Conservation (phyloP, 92 coral and sea anemone genomes). For the Parazoanthus darwini region DNA sequence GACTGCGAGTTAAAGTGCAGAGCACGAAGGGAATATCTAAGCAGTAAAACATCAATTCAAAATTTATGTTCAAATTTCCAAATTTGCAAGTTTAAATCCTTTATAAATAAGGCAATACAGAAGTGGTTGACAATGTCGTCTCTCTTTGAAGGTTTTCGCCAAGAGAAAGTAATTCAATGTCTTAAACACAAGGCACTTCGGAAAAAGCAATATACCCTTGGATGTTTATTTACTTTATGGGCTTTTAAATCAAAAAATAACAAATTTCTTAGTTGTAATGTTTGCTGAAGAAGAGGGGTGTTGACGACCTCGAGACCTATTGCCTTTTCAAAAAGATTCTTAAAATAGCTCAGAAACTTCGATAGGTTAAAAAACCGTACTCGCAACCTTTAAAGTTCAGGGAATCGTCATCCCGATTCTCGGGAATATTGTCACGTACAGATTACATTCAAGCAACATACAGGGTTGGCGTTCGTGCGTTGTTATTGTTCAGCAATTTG, state of each 20-base stretch:
- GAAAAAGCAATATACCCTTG: background rate
- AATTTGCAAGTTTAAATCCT: background rate
- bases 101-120: background rate
- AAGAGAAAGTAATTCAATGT: background rate
- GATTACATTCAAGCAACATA: no score
- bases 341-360: background rate
- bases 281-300: background rate
- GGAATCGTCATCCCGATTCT: no score
- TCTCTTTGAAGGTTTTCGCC: background rate
- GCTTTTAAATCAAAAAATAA: conserved; percentile 16
- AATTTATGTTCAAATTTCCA: background rate
- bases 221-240: conserved; percentile 1
- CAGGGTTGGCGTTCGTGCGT: background rate
- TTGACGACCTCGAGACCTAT: background rate
- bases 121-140: background rate
- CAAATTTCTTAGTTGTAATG: conserved; percentile 25
- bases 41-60: background rate
- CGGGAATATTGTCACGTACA: no score
- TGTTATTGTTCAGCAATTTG: background rate
- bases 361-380: background rate
- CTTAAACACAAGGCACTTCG: conserved; percentile 3
- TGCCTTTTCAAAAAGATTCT: background rate
- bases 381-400: background rate
- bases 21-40: background rate
- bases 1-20: background rate